Conservation (phyloP, 2,888 invertebrate genomes). For the Philereme transversata region DNA sequence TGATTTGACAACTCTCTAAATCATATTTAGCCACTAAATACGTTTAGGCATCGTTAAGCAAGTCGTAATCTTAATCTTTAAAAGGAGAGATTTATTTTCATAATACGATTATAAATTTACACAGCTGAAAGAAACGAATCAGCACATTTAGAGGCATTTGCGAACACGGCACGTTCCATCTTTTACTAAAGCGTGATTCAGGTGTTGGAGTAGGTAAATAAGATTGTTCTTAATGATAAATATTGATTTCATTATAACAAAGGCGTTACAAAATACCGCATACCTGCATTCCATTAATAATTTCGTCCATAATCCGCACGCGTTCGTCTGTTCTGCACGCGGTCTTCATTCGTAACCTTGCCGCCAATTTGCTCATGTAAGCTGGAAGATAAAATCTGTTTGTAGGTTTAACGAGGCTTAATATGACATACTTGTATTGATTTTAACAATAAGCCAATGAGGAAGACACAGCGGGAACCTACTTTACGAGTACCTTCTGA, state of each 20-base stretch:
- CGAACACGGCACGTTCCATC: neutral
- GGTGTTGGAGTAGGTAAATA: conserved; percentile 11
- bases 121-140: no score
- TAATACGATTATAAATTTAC: no score
- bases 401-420: conserved; percentile 11
- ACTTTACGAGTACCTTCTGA: neutral
- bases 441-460: neutral
- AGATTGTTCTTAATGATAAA: conserved; percentile 1
- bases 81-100: no score
- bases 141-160: no score
- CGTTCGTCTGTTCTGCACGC: conserved; percentile 95
- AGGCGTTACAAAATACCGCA: conserved; percentile 55
- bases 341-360: conserved; percentile 88
- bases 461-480: neutral
- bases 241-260: conserved; percentile 14
- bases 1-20: no score
- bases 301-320: conserved; percentile 97
- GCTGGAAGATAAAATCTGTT: conserved; percentile 62
- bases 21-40: no score
- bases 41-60: no score
- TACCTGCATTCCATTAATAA: conserved; percentile 95
- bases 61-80: no score
- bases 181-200: no score
- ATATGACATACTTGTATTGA: neutral
- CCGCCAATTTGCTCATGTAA: conserved; percentile 86